phyloP scores from a whole-genome alignment of 2,888 invertebrate species.

The Campopleginae sp. region DNA sequence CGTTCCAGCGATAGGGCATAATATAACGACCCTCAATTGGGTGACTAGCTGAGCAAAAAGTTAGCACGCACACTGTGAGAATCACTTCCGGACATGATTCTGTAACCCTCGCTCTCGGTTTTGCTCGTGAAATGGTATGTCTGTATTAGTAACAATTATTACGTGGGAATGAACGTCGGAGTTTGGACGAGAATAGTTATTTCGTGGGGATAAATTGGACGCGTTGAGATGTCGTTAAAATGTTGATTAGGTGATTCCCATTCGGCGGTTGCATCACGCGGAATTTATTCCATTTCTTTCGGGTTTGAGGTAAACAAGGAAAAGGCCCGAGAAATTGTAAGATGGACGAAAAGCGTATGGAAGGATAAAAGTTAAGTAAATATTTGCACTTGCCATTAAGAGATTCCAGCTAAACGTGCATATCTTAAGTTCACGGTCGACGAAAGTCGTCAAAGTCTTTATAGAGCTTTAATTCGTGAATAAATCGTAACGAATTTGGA shows the following conservation, averaged over 20 bases:
- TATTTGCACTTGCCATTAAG: constrained; percentile 26
- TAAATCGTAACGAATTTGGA: constrained; percentile 13
- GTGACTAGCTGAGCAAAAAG: constrained; percentile 50
- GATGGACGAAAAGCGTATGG: background rate
- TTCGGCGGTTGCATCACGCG: background rate
- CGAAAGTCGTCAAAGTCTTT: constrained; percentile 4
- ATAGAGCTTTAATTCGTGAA: constrained; percentile 35
- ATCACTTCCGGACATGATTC: constrained; percentile 57
- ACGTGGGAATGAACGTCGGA: constrained; percentile 55
- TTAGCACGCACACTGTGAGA: constrained; percentile 49
- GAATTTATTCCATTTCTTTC: background rate
- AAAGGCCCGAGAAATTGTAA: background rate
- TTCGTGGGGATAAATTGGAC: constrained; percentile 39
- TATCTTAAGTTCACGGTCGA: background rate
- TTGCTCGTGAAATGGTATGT: background rate
- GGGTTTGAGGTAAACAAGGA: background rate
- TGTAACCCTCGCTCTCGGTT: background rate
- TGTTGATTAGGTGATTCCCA: background rate
- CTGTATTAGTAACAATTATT: constrained; percentile 34
- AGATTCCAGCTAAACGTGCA: background rate
- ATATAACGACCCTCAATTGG: constrained; percentile 58
- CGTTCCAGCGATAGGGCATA: constrained; percentile 53
- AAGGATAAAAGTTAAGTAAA: constrained; percentile 7
- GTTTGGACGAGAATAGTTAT: constrained; percentile 49
- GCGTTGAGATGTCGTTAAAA: constrained; percentile 39